Conservation (phyloP, 2,797 vertebrate species). For the Rhinophrynus dorsalis region DNA sequence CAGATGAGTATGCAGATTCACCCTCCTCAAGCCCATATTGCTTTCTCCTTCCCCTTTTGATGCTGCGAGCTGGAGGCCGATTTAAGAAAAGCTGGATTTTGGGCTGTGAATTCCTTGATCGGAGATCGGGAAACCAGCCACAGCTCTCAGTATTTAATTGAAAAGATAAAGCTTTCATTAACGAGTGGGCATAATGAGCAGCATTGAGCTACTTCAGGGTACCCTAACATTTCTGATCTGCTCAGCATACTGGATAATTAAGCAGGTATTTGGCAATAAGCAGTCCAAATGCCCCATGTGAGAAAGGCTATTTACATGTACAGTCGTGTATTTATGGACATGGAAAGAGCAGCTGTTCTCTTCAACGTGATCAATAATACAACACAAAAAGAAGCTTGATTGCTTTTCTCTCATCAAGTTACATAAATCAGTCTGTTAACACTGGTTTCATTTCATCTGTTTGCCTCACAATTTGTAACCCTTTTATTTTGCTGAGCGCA, state of each 20-base stretch:
- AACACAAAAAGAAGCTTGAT: neutral
- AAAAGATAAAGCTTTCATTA: constrained; percentile 7
- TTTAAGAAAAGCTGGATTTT: constrained; percentile 16
- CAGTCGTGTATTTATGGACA: neutral
- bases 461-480: too few species aligned
- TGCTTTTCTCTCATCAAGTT: neutral
- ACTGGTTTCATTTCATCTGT: too few species aligned
- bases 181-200: constrained; percentile 7
- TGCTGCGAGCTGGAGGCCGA: neutral
- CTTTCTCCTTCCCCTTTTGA: neutral
- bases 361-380: neutral
- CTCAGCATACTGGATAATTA: neutral
- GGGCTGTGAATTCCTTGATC: constrained; percentile 15
- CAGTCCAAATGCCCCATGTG: neutral
- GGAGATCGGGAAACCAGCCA: constrained; percentile 9
- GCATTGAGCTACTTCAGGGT: constrained; percentile 15
- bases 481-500: too few species aligned
- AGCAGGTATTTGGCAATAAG: constrained; percentile 8
- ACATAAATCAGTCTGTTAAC: too few species aligned
- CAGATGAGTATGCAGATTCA: constrained; percentile 33
- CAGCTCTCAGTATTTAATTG: constrained; percentile 14
- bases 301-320: neutral
- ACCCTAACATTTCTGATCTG: neutral
- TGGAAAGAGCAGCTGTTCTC: neutral
- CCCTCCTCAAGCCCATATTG: constrained; percentile 24